Base-by-base conservation (phyloP, 2,888 invertebrate species). In the Elegia similella region DNA sequence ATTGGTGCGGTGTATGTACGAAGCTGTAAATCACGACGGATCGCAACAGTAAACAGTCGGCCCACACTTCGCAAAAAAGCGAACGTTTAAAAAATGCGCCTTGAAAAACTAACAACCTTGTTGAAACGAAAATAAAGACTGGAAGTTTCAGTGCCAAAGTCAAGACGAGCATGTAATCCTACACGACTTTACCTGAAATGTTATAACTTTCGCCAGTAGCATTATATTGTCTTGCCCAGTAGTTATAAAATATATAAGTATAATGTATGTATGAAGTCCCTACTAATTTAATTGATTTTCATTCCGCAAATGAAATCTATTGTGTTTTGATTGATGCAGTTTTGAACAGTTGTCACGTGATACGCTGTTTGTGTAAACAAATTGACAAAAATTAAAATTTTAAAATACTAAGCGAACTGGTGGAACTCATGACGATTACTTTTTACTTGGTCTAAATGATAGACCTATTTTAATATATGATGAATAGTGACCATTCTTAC, bases 1-100 rank as follows among this genome's bases (percentile, higher is more conserved):
- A 72, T 70, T 73, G 69, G 63, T 66, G 64, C 67, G 34, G 50
- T 34, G 69, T 73, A 75, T 67, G n/a, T n/a, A 68, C 68, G 62
- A 63, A 66, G 68, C 70, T 66, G 78, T 81, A 84, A 83, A 84
- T 84, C 83, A 82, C 69, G 61, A 71, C 66, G 70, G 73, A 75
- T 72, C 71, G 75, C 72, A 72, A 75, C 72, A 72, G 76, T 86
- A 86, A 83, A 84, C 83, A 86, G 70, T 73, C 79, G 73, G 70
- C 84, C 78, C 80, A 81, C 81, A 68, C 78, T 69, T 69, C 70
- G 78, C 75, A 75, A 81, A 82, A 75, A 77, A 66, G 62, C 62
- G 59, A 69, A 67, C 62, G 66, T 69, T 73, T 72, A 71, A 69
- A 75, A 78, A 77, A 73, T 61, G 52, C 68, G 65, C 69, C 71